Percentiles rank a stretch among this genome's conserved stretches.
These are phyloP conservation scores for Aix galericulata DNA, from an alignment of 2,113 vertebrate genomes.

Conservation along the genomic window DNA sequence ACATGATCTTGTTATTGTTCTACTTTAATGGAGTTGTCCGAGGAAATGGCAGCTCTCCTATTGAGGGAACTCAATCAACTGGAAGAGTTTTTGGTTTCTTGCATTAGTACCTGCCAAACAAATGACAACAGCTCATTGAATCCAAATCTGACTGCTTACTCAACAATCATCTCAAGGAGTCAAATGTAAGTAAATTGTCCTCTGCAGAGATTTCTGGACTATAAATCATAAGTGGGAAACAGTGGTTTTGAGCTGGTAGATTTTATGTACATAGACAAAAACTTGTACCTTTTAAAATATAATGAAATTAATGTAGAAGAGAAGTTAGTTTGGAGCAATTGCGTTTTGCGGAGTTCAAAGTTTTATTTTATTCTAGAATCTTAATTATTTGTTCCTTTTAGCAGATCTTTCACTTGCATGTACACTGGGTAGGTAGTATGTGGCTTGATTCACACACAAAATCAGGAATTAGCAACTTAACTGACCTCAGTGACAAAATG, in stretches of 20 bases:
- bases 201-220: slow-evolving; percentile 39
- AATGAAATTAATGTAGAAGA: not conserved
- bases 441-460: not conserved
- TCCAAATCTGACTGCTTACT: slow-evolving; percentile 58
- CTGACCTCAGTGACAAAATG: not conserved
- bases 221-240: not conserved
- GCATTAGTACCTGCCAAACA: slow-evolving; percentile 37
- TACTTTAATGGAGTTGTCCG: slow-evolving; percentile 15
- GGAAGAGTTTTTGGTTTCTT: slow-evolving; percentile 68
- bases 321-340: not conserved
- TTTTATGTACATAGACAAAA: not conserved
- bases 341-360: not conserved
- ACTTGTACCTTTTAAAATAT: not conserved
- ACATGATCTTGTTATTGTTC: slow-evolving; percentile 73
- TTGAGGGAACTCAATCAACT: slow-evolving; percentile 57
- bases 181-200: slow-evolving; percentile 51
- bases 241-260: not conserved
- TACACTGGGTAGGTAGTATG: not conserved
- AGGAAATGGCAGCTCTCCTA: slow-evolving; percentile 42
- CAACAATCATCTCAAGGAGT: slow-evolving; percentile 21
- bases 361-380: not conserved
- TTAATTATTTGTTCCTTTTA: not conserved
- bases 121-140: slow-evolving; percentile 57
- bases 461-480: not conserved
- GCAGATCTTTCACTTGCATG: not conserved